Conservation (phyloP, 2,888 invertebrate species). For the Rotaria socialis region DNA sequence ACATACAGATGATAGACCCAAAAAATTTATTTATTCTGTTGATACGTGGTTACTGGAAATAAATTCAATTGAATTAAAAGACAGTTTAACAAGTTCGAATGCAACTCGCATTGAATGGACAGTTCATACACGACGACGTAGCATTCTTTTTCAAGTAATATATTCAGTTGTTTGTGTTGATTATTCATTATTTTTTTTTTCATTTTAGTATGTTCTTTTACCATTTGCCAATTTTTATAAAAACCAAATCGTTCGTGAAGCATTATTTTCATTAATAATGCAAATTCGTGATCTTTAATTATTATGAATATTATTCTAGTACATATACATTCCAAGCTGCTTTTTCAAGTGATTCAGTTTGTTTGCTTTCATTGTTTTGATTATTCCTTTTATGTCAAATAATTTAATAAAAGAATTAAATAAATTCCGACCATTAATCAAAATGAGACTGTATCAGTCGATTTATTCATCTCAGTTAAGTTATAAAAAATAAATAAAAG, state of each 20-base stretch:
- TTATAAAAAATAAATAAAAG: too few relatives aligned
- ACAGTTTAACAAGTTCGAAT: background rate
- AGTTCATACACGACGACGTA: background rate
- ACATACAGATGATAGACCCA: background rate
- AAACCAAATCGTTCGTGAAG: slow-evolving; percentile 11
- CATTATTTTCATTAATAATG: background rate
- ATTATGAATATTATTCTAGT: background rate
- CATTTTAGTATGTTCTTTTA: background rate
- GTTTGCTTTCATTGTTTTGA: background rate
- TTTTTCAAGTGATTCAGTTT: background rate
- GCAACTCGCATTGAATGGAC: slow-evolving; percentile 3
- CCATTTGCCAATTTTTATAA: background rate
- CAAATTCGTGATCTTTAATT: slow-evolving; percentile 7
- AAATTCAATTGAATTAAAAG: slow-evolving; percentile 5
- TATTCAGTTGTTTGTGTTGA: background rate
- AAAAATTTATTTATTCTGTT: background rate
- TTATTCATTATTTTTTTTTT: background rate
- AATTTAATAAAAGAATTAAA: too few relatives aligned
- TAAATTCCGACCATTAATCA: too few relatives aligned
- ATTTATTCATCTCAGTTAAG: too few relatives aligned
- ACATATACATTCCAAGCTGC: background rate
- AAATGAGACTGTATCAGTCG: too few relatives aligned
- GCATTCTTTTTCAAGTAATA: background rate
- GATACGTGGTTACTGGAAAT: background rate
- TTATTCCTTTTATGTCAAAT: too few relatives aligned